Evolutionary conservation across 1,140 invertebrate genomes (phyloP).

Genomic region (Adelges cooleyi): DNA sequence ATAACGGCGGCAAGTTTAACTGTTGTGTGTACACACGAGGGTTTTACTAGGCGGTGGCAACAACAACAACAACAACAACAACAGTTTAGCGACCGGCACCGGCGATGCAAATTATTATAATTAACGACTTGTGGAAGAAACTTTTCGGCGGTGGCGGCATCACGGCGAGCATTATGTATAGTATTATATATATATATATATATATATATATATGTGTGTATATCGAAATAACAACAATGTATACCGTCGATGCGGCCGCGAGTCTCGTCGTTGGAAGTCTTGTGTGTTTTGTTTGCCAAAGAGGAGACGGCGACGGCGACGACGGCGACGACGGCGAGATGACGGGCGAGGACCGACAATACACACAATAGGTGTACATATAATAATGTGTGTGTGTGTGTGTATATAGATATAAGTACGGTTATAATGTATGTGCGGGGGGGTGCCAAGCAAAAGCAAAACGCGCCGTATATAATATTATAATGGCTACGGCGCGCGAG

Average conservation of each 20-base stretch:
- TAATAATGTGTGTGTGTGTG: no score
- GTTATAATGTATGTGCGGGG: no score
- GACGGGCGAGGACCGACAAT: neutral
- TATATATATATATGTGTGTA: no score
- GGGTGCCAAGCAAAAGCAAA: neutral
- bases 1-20: no score
- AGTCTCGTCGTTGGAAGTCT: neutral
- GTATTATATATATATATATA: no score
- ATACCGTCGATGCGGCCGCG: constrained; percentile 1
- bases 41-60: neutral
- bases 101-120: constrained; percentile 28
- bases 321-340: neutral
- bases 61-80: constrained; percentile 20
- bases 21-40: neutral
- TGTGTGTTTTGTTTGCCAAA: neutral
- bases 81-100: constrained; percentile 14
- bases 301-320: neutral
- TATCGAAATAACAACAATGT: constrained; percentile 28
- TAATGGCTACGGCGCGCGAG: no score
- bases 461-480: neutral
- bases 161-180: no score
- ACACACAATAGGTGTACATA: no score
- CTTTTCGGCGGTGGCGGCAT: constrained; percentile 8
- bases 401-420: no score
- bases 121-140: constrained; percentile 29